Evolutionary conservation across 2,113 vertebrate genomes (phyloP), one percentile per base, ranked within the genome.

Genomic region (Cyanocitta stelleri): DNA sequence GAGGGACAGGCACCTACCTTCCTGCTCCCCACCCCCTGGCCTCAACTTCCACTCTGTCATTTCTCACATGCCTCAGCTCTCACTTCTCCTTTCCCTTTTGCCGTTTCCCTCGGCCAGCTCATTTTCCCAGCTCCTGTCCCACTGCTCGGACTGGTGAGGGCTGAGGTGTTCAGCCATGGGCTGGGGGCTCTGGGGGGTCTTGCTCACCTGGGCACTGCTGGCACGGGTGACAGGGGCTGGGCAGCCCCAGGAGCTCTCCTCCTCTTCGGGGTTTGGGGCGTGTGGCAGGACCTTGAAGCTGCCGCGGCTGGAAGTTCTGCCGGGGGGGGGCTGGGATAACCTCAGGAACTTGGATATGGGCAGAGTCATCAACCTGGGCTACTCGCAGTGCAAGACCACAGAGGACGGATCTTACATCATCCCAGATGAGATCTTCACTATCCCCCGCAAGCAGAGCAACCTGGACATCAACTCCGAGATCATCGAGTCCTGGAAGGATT

Each of bases 291-390:
- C 95, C 76, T 49, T 95, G 72, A 97, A 98, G 13, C 66, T 98
- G 35, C 94, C 98, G 5, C 96, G 98, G 2, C 95, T 99, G 87
- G 99, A 99, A 92, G 99, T 99, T 67, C 97, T 99, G 49, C 99
- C 99, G 0, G 99, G 99, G 1, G 98, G 99, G 0, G 99, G 99
- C 46, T 99, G 99, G 99, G 99, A 99, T 90, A 99, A 99, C 59
- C 98, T 99, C 49, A 97, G 98, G 7, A 99, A 99, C 84, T 10
- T 98, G 83, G 99, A 99, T 73, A 98, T 98, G 98, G 98, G 98
- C 11, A 98, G 98, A 74, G 99, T 99, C 73, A 98, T 99, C 98
- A 98, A 97, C 71, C 69, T 99, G 81, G 98, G 96, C 79, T 99
- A 99, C 92, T 97, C 81, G 3, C 97, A 97, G 85, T 99, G 99